Conservation (phyloP, 2,888 invertebrate genomes). For the Bombylius major region DNA sequence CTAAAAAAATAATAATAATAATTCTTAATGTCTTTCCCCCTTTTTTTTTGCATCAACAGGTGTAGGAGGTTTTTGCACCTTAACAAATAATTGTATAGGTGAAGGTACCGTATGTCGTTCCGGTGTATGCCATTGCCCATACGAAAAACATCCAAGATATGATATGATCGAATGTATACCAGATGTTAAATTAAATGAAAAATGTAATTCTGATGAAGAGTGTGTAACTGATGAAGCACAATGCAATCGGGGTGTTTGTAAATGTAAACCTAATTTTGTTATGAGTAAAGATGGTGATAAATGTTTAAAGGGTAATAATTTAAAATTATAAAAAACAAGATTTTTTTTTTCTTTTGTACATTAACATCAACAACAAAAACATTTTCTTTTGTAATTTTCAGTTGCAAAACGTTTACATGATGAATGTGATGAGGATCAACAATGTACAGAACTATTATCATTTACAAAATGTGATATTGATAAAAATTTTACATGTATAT, state of each 20-base stretch:
- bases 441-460: conserved; percentile 13
- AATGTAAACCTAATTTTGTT: conserved; percentile 28
- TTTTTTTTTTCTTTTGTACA: neutral
- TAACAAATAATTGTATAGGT: conserved; percentile 30
- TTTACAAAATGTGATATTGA: conserved; percentile 13
- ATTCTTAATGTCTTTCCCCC: neutral
- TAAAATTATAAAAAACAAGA: neutral
- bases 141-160: conserved; percentile 25
- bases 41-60: conserved; percentile 18
- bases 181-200: conserved; percentile 23
- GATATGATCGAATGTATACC: conserved; percentile 26
- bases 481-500: conserved; percentile 12
- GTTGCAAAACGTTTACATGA: conserved; percentile 12
- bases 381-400: conserved; percentile 2
- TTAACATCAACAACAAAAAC: too few species aligned
- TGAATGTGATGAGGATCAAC: conserved; percentile 14
- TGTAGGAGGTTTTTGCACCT: conserved; percentile 27
- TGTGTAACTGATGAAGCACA: conserved; percentile 27
- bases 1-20: neutral
- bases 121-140: conserved; percentile 29
- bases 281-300: conserved; percentile 21
- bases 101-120: conserved; percentile 26
- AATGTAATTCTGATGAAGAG: conserved; percentile 27
- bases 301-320: conserved; percentile 25
- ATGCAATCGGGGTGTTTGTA: conserved; percentile 26